Evolutionary conservation across 2,888 invertebrate genomes (phyloP), one percentile per base, ranked within the genome.

Genomic region (Imbricaverruca yamaguchii): DNA sequence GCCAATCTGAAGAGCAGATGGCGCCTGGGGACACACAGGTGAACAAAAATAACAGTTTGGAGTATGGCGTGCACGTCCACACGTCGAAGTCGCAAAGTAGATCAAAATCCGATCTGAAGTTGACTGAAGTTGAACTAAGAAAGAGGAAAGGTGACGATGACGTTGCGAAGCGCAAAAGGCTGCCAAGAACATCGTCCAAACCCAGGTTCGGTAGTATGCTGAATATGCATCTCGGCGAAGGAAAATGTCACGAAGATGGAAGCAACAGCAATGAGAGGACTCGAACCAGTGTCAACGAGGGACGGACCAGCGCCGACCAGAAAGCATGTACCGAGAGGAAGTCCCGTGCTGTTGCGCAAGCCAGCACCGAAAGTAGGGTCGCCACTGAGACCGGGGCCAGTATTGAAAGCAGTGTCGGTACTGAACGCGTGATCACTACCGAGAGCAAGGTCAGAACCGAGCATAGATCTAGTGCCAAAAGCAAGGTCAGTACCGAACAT

Each of bases 81-180:
- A 77, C 18, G n/a, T 82, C 80, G 9, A 80, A 81, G 80, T 83
- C 82, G 57, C 83, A 83, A 18, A 78, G 82, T 56, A 82, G 82
- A 23, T 82, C 83, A 6, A 82, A 83, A 55, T 82, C 82, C 21
- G 84, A 83, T 69, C 82, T 83, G 15, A 57, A 83, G 56, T 80
- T 82, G 11, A 82, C 82, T 11, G 80, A 81, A 25, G 57, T 23
- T 1, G 79, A 61, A 23, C 2, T 80, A 7, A 7, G 18, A 6
- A 81, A 39, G 18, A 23, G 4, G 1, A 23, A 15, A 0, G 13
- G 15, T 0, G 69, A 39, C 7, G 69, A 69, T 6, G 39, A 82
- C 82, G 6, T 82, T 82, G 15, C 82, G 81, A 80, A 82, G 82
- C 55, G 82, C 69, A 53, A 83, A 82, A 61, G 82, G 81, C 23